These are phyloP conservation scores for Muntiacus reevesi DNA, from an alignment of 2,113 vertebrate genomes.

Conservation along the genomic window DNA sequence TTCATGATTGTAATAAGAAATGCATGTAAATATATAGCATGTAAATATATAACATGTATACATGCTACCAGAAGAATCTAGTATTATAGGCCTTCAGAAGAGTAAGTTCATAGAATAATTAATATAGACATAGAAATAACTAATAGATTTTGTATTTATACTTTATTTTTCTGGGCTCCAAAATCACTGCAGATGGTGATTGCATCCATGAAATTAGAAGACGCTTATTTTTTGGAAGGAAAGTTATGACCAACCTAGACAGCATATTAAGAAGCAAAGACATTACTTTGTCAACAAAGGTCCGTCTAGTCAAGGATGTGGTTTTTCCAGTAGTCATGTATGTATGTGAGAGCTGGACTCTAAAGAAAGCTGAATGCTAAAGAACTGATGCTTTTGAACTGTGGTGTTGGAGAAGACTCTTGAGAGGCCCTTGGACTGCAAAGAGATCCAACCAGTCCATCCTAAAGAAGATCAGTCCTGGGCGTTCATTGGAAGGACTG, in stretches of 20 bases:
- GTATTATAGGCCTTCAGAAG: neutral
- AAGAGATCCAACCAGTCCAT: neutral
- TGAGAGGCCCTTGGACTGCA: neutral
- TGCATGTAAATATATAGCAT: neutral
- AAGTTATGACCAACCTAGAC: neutral
- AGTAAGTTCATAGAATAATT: neutral
- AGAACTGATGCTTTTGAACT: neutral
- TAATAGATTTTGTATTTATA: neutral
- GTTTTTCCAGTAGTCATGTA: neutral
- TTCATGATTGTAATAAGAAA: neutral
- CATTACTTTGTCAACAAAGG: neutral
- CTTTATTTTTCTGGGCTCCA: neutral
- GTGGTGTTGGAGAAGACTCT: neutral
- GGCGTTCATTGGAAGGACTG: neutral
- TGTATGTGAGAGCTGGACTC: neutral
- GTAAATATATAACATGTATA: neutral
- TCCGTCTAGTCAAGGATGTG: neutral
- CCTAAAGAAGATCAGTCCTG: neutral
- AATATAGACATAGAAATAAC: neutral
- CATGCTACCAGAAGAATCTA: neutral
- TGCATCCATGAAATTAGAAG: neutral
- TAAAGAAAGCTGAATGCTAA: neutral
- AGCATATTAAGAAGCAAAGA: neutral
- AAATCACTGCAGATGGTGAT: neutral
- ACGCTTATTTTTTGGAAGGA: neutral